These are phyloP conservation scores for Limulus polyphemus DNA, from an alignment of 2,888 invertebrate genomes.

Conservation along the genomic window DNA sequence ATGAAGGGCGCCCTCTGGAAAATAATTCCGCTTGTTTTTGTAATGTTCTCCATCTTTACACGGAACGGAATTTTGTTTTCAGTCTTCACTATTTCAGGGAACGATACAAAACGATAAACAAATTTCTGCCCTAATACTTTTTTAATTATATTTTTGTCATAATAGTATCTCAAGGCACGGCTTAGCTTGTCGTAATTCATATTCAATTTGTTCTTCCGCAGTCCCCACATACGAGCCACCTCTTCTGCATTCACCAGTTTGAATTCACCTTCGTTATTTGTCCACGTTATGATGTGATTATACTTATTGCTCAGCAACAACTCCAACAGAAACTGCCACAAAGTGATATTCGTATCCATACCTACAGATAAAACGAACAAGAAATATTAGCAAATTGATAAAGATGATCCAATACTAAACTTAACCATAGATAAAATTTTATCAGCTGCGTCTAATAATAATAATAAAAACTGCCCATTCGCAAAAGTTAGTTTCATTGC, in stretches of 20 bases:
- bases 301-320: slow-evolving; percentile 42
- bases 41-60: slow-evolving; percentile 40
- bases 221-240: slow-evolving; percentile 48
- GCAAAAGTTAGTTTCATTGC: too few species aligned
- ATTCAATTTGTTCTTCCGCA: slow-evolving; percentile 46
- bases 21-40: slow-evolving; percentile 14
- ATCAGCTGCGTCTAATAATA: too few species aligned
- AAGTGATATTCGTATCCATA: slow-evolving; percentile 43
- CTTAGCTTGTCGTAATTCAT: slow-evolving; percentile 52
- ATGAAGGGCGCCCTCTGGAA: neutral
- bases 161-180: slow-evolving; percentile 48
- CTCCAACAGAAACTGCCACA: slow-evolving; percentile 50
- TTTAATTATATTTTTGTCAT: slow-evolving; percentile 47
- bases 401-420: too few species aligned
- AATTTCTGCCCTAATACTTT: slow-evolving; percentile 47
- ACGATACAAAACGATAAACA: slow-evolving; percentile 44
- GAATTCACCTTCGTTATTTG: slow-evolving; percentile 47
- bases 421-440: too few species aligned
- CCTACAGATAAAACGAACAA: slow-evolving; percentile 6
- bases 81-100: slow-evolving; percentile 42
- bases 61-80: slow-evolving; percentile 42
- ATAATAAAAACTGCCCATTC: too few species aligned
- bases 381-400: neutral
- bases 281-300: slow-evolving; percentile 47
- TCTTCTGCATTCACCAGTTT: slow-evolving; percentile 45